These are phyloP conservation scores for Lochmaea capreae DNA, from an alignment of 2,888 invertebrate genomes.

Conservation along the genomic window DNA sequence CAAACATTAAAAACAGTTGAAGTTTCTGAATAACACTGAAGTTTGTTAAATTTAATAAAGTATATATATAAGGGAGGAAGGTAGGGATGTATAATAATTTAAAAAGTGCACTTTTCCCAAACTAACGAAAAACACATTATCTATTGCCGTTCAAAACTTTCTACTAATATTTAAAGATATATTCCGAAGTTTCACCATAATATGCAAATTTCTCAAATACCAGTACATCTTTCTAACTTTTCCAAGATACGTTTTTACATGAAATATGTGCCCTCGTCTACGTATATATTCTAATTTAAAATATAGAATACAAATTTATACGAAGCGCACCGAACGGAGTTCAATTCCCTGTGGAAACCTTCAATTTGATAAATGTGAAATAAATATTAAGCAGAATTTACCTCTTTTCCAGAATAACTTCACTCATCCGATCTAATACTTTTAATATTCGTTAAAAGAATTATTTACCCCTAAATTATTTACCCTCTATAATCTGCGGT, in stretches of 20 bases:
- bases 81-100: constrained; percentile 50
- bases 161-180: constrained; percentile 57
- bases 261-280: constrained; percentile 65
- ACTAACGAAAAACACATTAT: constrained; percentile 52
- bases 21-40: too few species aligned
- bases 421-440: constrained; percentile 34
- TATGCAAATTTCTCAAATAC: constrained; percentile 63
- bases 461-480: constrained; percentile 50
- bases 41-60: too few species aligned
- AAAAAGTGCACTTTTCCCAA: constrained; percentile 46
- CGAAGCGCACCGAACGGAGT: constrained; percentile 60
- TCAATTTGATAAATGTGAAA: constrained; percentile 66
- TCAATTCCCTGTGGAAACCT: constrained; percentile 64
- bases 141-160: constrained; percentile 51
- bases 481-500: constrained; percentile 42
- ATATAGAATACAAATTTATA: constrained; percentile 68
- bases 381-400: constrained; percentile 65
- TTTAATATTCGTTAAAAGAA: constrained; percentile 54
- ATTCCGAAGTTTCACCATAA: constrained; percentile 63
- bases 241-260: constrained; percentile 65
- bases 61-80: too few species aligned
- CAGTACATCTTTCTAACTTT: constrained; percentile 61
- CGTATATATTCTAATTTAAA: constrained; percentile 68
- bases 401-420: constrained; percentile 48
- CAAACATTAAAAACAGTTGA: too few species aligned